Evolutionary conservation across 2,113 vertebrate genomes (phyloP).

Genomic region (Sebastes fasciatus): DNA sequence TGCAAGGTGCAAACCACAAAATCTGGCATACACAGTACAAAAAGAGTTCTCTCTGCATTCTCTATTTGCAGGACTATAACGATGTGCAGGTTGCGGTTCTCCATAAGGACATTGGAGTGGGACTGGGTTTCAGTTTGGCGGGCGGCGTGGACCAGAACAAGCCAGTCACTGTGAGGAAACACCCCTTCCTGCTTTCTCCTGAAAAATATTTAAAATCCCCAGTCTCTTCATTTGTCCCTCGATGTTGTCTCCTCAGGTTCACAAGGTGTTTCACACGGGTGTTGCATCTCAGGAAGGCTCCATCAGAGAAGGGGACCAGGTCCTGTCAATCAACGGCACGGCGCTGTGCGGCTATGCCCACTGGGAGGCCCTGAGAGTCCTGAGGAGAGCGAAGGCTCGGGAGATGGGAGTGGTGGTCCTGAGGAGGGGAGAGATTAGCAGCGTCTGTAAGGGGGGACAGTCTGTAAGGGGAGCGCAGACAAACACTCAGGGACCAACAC

Average conservation of each 20-base stretch:
- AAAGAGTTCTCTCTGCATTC: background rate
- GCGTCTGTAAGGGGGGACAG: constrained; percentile 1
- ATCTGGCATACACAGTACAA: background rate
- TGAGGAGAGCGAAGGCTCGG: constrained; percentile 74
- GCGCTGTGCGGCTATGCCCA: constrained; percentile 74
- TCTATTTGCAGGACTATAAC: constrained; percentile 73
- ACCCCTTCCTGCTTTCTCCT: background rate
- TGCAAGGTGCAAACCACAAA: background rate
- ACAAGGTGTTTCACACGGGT: constrained; percentile 82
- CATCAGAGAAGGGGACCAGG: constrained; percentile 78
- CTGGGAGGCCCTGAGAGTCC: constrained; percentile 79
- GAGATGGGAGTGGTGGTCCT: constrained; percentile 85
- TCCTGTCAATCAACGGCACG: constrained; percentile 86
- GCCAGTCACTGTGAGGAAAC: constrained; percentile 82
- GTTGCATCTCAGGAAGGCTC: constrained; percentile 83
- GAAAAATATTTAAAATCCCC: background rate
- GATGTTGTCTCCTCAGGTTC: constrained; percentile 74
- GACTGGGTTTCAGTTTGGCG: constrained; percentile 86
- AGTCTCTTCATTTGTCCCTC: constrained; percentile 3
- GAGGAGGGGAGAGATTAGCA: constrained; percentile 54
- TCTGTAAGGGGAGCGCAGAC: constrained; percentile 9
- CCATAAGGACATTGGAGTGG: constrained; percentile 85
- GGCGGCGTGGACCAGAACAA: constrained; percentile 87
- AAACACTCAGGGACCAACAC: constrained; percentile 15
- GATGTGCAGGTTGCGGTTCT: constrained; percentile 86